These are phyloP conservation scores for Sinocyclocheilus grahami DNA, from an alignment of 2,113 vertebrate genomes.

Conservation along the genomic window DNA sequence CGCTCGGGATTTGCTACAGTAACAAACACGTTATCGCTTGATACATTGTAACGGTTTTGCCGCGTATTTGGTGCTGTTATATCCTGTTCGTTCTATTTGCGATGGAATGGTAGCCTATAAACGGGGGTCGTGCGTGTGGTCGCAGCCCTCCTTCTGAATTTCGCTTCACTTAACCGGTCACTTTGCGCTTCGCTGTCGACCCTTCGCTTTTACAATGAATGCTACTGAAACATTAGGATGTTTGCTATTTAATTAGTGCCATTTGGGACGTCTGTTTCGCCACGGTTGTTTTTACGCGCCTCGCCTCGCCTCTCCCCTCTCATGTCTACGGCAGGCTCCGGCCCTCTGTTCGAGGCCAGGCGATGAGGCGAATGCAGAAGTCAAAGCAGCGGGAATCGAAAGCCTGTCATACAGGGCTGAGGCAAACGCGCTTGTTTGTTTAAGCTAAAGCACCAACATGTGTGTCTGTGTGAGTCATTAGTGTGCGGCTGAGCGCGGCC, in stretches of 20 bases:
- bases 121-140: background rate
- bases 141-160: conserved; percentile 7
- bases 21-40: background rate
- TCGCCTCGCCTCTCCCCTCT: conserved; percentile 18
- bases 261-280: background rate
- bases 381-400: conserved; percentile 8
- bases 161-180: background rate
- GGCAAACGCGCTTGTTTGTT: no score
- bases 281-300: background rate
- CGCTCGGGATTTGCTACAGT: background rate
- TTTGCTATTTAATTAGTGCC: background rate
- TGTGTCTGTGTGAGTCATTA: background rate
- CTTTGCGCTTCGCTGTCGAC: background rate
- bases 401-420: background rate
- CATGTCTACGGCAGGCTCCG: conserved; percentile 2
- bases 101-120: background rate
- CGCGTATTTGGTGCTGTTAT: background rate
- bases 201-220: background rate
- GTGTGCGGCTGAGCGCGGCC: background rate
- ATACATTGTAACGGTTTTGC: background rate
- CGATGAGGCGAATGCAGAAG: conserved; percentile 16
- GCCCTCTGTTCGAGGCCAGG: conserved; percentile 28
- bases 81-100: background rate
- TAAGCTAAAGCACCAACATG: background rate
- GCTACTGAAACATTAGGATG: background rate